Evolutionary conservation across 1,140 invertebrate genomes (phyloP), one percentile per base, ranked within the genome.

Genomic region (Aphidius gifuensis): DNA sequence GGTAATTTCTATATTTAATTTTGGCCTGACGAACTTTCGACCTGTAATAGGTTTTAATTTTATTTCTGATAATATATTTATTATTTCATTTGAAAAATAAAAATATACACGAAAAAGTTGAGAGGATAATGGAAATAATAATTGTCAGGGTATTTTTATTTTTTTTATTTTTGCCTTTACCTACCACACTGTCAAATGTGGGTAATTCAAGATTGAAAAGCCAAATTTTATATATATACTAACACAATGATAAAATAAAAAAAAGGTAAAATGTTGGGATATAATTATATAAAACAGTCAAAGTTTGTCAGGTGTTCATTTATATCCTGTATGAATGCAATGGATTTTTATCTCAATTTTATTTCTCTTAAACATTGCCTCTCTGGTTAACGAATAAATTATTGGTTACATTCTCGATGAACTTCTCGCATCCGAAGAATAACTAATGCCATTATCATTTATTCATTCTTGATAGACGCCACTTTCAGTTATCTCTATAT

Each of bases 1-100:
- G 69, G 66, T 69, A 69, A 70, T 72, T 67, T 62, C 71, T 73
- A 72, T 71, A 64, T 73, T 69, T 73, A 73, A 69, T 48, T 32
- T 65, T 69, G 64, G 64, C 70, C 75, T 71, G 73, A 69, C 73
- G 74, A 77, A 76, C 75, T 77, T 77, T 77, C 73, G 71, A 76
- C 75, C 75, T 71, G 70, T 54, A 72, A 68, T 76, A 73, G 76
- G 76, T 74, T 73, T 70, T 70, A 53, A 32, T 32, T 32, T 32
- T 32, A 32, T 32, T 32, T 32, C 45, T 42, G 47, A 54, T 32
- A 55, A 60, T 62, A 63, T 42, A 60, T 49, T 48, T 11, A 9
- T 51, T 43, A 46, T 54, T n/a, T n/a, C 39, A 63, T 63, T 49
- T 44, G 47, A 40, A 21, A 48, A 11, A 56, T 45, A 7, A n/a